A percentile compares a stretch with the other conserved stretches of the same genome.
Evolutionary conservation across 1,140 invertebrate species (phyloP).

Genomic region (Matsumurasca onukii): DNA sequence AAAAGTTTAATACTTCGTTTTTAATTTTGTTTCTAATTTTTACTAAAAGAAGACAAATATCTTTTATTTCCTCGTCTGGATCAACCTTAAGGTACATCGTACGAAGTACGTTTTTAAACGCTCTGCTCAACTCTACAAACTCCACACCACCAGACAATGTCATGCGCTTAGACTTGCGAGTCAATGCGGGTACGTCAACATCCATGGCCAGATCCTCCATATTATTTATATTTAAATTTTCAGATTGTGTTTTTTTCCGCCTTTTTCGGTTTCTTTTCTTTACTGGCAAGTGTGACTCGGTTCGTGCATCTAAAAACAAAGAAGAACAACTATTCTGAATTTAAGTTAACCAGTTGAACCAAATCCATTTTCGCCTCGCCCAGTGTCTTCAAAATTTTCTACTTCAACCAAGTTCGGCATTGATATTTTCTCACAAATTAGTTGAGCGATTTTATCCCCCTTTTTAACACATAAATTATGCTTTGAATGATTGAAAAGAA

Average conservation of each 20-base stretch:
- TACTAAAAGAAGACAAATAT: no score
- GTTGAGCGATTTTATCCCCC: constrained; percentile 96
- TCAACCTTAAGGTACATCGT: neutral
- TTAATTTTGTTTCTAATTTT: neutral
- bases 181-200: neutral
- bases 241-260: neutral
- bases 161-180: neutral
- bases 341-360: no score
- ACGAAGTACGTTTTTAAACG: neutral
- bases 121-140: neutral
- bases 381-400: no score
- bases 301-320: neutral
- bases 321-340: neutral
- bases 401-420: constrained; percentile 84
- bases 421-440: constrained; percentile 92
- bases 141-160: neutral
- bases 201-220: no score
- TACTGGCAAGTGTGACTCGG: no score
- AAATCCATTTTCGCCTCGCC: no score
- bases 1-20: neutral
- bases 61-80: no score
- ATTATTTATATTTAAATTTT: no score
- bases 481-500: constrained; percentile 91
- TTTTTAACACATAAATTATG: constrained; percentile 78
- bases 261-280: neutral